Evolutionary conservation across 1,140 invertebrate species (phyloP).

Genomic region (Sarcophaga peregrina): DNA sequence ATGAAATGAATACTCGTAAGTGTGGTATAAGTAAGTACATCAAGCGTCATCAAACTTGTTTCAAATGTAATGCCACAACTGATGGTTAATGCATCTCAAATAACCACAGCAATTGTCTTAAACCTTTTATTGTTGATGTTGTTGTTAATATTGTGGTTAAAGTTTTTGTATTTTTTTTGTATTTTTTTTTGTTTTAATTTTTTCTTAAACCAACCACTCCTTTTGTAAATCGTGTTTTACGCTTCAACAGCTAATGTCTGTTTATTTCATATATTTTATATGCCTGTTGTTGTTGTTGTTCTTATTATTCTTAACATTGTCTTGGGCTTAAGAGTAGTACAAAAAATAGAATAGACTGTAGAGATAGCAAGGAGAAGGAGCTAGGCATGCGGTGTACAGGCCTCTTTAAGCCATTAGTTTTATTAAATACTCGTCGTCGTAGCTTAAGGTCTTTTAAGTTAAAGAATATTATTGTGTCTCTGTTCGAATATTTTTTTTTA

Average conservation of each 20-base stretch:
- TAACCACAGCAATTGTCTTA: not conserved
- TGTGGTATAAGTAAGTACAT: not conserved
- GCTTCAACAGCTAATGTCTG: slow-evolving; percentile 27
- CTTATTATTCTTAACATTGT: not conserved
- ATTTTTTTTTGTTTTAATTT: not conserved
- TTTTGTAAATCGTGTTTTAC: slow-evolving; percentile 39
- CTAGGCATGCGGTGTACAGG: no score
- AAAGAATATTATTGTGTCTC: slow-evolving; percentile 8
- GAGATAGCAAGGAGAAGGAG: no score
- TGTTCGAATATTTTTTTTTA: no score
- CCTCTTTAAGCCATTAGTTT: slow-evolving; percentile 8
- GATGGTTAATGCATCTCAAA: slow-evolving; percentile 17
- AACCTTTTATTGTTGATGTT: not conserved
- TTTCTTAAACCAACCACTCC: slow-evolving; percentile 14
- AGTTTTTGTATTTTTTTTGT: not conserved
- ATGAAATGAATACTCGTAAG: slow-evolving; percentile 5
- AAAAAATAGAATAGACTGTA: no score
- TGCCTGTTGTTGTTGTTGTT: not conserved
- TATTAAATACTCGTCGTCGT: slow-evolving; percentile 8
- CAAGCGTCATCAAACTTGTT: slow-evolving; percentile 39
- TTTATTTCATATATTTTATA: not conserved
- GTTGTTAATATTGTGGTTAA: not conserved
- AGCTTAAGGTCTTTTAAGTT: slow-evolving; percentile 15
- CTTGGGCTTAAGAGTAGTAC: not conserved
- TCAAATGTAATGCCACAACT: slow-evolving; percentile 34